Conservation (phyloP, 1,140 invertebrate species). For the Drosophila watanabei region DNA sequence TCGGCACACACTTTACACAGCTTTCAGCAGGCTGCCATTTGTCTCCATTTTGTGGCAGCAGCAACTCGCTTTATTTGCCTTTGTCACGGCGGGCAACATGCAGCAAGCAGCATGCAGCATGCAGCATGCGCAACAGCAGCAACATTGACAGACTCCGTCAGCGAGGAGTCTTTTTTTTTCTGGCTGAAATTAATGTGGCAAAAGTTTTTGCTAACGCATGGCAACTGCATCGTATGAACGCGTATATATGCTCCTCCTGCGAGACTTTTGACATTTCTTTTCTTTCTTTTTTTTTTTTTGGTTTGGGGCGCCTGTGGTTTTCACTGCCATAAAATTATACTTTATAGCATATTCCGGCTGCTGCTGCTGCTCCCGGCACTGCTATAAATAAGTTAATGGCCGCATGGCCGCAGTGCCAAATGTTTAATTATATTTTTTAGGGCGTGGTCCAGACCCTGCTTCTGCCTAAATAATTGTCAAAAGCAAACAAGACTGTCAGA, state of each 20-base stretch:
- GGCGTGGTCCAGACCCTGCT: constrained; percentile 46
- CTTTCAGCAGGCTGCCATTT: constrained; percentile 79
- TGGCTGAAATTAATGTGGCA: constrained; percentile 78
- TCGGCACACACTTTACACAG: constrained; percentile 74
- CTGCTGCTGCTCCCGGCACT: constrained; percentile 19
- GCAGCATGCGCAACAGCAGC: constrained; percentile 22
- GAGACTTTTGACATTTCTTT: constrained; percentile 59
- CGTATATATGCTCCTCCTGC: constrained; percentile 1
- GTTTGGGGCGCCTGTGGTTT: constrained; percentile 53
- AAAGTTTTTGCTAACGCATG: constrained; percentile 64
- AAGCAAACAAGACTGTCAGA: constrained; percentile 6
- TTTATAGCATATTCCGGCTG: constrained; percentile 70
- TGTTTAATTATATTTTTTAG: constrained; percentile 69
- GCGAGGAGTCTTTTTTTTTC: constrained; percentile 40
- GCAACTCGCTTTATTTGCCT: constrained; percentile 68
- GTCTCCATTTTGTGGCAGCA: constrained; percentile 72
- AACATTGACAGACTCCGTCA: constrained; percentile 63
- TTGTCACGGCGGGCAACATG: constrained; percentile 70
- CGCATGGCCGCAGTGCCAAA: constrained; percentile 40
- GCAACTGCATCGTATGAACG: constrained; percentile 31
- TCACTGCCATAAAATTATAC: constrained; percentile 70
- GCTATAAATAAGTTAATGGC: constrained; percentile 72
- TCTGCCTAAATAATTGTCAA: constrained; percentile 36
- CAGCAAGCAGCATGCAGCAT: constrained; percentile 33
- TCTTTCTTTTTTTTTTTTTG: background rate